Percentiles rank a stretch among this genome's conserved stretches.
These are phyloP conservation scores for Patella caerulea DNA, from an alignment of 2,888 invertebrate genomes.

Conservation along the genomic window DNA sequence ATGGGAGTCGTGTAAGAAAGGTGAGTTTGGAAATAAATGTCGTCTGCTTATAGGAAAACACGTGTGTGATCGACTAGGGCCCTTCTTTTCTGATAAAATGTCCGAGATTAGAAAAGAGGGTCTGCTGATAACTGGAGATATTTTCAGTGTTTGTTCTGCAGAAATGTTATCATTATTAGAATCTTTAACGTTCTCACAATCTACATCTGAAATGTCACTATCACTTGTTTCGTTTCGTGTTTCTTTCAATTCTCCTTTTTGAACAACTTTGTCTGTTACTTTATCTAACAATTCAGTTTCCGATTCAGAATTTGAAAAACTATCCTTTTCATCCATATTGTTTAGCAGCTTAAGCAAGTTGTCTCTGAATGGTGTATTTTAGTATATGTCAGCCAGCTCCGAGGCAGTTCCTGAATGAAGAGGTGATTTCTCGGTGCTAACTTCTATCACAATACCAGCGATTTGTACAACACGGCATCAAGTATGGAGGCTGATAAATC, in stretches of 20 bases:
- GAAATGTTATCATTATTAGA: neutral
- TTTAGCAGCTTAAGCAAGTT: neutral
- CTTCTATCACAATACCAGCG: too few species aligned
- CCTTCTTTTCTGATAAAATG: slow-evolving; percentile 74
- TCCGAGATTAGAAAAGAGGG: slow-evolving; percentile 56
- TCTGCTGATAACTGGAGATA: slow-evolving; percentile 24
- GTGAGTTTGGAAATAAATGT: slow-evolving; percentile 34
- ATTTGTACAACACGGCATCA: neutral
- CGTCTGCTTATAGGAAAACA: slow-evolving; percentile 15
- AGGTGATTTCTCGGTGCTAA: too few species aligned
- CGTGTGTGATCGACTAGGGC: slow-evolving; percentile 87
- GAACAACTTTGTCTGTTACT: neutral
- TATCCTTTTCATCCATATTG: neutral
- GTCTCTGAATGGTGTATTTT: too few species aligned
- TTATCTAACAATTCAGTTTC: neutral
- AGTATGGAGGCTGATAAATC: neutral
- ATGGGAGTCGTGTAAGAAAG: neutral
- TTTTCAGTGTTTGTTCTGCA: slow-evolving; percentile 14
- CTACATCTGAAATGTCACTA: neutral
- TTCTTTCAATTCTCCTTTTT: neutral
- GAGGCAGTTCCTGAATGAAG: too few species aligned
- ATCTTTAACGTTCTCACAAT: neutral
- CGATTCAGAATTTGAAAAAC: slow-evolving; percentile 7
- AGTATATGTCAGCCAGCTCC: too few species aligned
- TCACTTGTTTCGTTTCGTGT: neutral